Evolutionary conservation across 2,888 invertebrate species (phyloP).

Genomic region (Atrina japonica): DNA sequence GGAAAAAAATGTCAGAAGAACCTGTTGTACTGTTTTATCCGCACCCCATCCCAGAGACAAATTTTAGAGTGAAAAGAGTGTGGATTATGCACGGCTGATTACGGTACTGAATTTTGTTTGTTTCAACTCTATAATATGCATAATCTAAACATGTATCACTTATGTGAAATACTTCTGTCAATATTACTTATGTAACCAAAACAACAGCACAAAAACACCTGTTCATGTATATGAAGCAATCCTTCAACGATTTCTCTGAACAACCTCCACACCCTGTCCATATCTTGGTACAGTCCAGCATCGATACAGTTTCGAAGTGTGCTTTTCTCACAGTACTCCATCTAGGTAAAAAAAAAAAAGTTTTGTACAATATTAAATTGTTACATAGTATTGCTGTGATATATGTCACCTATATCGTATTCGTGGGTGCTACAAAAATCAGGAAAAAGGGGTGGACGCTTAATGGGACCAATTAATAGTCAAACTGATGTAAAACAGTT

Average conservation of each 20-base stretch:
- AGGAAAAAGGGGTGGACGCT: no score
- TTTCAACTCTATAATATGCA: background rate
- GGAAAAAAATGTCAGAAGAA: no score
- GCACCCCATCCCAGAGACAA: no score
- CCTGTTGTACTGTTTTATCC: no score
- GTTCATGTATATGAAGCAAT: conserved; percentile 94
- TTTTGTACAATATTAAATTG: background rate
- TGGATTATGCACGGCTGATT: no score
- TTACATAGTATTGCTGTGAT: background rate
- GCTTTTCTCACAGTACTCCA: conserved; percentile 99
- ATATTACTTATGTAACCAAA: no score
- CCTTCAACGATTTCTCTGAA: conserved; percentile 97
- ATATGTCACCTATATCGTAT: background rate
- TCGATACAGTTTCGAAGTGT: conserved; percentile 92
- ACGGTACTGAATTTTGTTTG: background rate
- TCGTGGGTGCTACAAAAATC: no score
- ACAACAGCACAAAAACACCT: conserved; percentile 85
- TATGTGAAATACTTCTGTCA: no score
- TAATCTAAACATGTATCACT: background rate
- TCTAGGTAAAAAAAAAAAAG: conserved; percentile 82
- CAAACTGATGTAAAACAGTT: no score
- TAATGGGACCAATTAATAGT: no score
- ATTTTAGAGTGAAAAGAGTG: no score
- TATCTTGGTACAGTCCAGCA: conserved; percentile 86
- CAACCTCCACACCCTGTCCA: conserved; percentile 92